Conservation (phyloP, 30 jellyfish, hydroid and myxozoan species). For the Cassiopea xamachana region DNA sequence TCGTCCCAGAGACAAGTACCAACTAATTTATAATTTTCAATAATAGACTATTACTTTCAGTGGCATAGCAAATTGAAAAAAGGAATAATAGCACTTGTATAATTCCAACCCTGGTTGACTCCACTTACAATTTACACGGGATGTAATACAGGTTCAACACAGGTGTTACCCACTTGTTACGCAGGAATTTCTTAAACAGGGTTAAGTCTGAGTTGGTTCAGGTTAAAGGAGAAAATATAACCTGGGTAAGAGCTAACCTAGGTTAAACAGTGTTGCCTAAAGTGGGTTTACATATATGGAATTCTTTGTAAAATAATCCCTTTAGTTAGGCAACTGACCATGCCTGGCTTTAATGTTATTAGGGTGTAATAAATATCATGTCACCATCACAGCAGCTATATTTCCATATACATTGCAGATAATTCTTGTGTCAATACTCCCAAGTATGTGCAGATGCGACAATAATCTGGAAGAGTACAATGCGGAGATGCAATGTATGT, state of each 20-base stretch:
- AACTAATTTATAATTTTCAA: background rate
- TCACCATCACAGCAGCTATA: too few relatives aligned
- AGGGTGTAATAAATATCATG: too few relatives aligned
- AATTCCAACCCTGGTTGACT: background rate
- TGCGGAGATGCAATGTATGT: too few relatives aligned
- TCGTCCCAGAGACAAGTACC: constrained; percentile 8
- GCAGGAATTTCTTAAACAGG: background rate
- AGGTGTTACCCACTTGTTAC: too few relatives aligned
- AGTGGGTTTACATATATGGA: too few relatives aligned
- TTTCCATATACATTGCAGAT: too few relatives aligned
- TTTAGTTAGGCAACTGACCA: too few relatives aligned
- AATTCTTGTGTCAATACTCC: too few relatives aligned
- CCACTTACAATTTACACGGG: background rate
- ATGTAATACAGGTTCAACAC: background rate
- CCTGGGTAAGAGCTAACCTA: background rate
- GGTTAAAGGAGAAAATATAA: background rate
- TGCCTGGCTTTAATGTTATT: too few relatives aligned
- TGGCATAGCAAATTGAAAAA: background rate
- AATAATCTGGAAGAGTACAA: too few relatives aligned
- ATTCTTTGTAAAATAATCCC: too few relatives aligned
- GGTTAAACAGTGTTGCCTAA: background rate
- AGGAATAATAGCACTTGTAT: background rate
- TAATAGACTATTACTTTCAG: background rate
- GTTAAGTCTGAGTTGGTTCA: background rate
- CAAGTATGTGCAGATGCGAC: too few relatives aligned